These are phyloP conservation scores for Adelognathus sp. DNA, from an alignment of 2,888 invertebrate species.

Conservation along the genomic window DNA sequence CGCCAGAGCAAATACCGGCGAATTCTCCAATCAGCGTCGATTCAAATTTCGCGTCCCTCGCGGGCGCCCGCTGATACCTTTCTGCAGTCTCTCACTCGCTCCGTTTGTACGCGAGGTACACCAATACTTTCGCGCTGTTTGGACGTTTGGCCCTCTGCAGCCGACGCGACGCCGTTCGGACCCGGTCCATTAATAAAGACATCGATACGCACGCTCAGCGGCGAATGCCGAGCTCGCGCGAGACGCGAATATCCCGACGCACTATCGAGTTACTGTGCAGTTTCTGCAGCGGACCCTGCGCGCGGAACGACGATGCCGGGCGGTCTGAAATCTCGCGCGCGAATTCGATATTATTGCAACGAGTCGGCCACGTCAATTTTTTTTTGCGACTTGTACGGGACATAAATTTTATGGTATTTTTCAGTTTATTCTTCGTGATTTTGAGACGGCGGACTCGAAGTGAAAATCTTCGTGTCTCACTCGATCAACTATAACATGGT, in stretches of 20 bases:
- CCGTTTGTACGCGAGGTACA: background rate
- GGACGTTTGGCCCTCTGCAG: slow-evolving; percentile 9
- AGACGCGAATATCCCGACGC: slow-evolving; percentile 60
- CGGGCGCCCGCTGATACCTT: slow-evolving; percentile 14
- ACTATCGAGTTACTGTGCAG: slow-evolving; percentile 69
- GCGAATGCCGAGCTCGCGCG: slow-evolving; percentile 47
- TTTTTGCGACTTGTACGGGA: slow-evolving; percentile 23
- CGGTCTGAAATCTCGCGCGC: slow-evolving; percentile 51
- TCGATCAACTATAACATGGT: too few species aligned
- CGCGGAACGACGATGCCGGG: slow-evolving; percentile 58
- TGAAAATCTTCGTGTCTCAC: background rate
- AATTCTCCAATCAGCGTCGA: slow-evolving; percentile 68
- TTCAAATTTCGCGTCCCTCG: slow-evolving; percentile 63
- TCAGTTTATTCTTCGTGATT: background rate
- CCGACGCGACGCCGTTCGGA: slow-evolving; percentile 22
- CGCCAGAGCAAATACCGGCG: slow-evolving; percentile 70
- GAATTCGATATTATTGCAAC: slow-evolving; percentile 52
- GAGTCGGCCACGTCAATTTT: slow-evolving; percentile 18
- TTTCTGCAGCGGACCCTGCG: slow-evolving; percentile 40
- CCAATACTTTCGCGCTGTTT: slow-evolving; percentile 2
- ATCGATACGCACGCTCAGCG: slow-evolving; percentile 64
- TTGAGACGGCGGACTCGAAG: background rate
- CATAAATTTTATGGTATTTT: slow-evolving; percentile 21
- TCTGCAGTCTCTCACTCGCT: background rate
- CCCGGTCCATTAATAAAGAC: slow-evolving; percentile 74